Evolutionary conservation across 2,113 vertebrate genomes (phyloP).

Genomic region (Rhea americana): DNA sequence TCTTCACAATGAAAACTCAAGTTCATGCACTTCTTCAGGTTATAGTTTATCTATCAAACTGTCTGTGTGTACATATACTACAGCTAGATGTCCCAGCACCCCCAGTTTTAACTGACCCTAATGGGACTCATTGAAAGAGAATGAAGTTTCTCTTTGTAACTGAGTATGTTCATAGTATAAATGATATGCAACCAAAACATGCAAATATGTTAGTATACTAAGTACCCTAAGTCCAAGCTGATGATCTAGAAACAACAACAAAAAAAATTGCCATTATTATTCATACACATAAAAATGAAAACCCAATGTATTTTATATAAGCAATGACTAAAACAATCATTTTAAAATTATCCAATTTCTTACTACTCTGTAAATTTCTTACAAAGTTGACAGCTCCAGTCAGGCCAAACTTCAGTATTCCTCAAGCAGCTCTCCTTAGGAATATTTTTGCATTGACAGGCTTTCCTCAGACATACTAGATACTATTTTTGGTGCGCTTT

Average conservation of each 20-base stretch:
- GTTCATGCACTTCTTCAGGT: not conserved
- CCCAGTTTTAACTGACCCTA: not conserved
- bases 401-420: not conserved
- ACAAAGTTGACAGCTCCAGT: not conserved
- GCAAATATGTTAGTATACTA: not conserved
- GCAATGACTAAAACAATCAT: not conserved
- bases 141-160: not conserved
- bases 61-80: not conserved
- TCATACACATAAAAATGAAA: not conserved
- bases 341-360: not conserved
- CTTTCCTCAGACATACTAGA: not conserved
- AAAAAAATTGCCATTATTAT: not conserved
- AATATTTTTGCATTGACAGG: not conserved
- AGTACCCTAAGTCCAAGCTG: not conserved
- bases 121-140: not conserved
- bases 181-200: not conserved
- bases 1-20: not conserved
- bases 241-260: not conserved
- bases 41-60: not conserved
- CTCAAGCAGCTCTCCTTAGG: not conserved
- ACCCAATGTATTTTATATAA: not conserved
- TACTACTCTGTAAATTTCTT: not conserved
- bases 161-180: not conserved
- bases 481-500: not conserved
- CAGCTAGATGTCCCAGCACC: not conserved